These are phyloP conservation scores for Pomatostomus ruficeps DNA, from an alignment of 2,113 vertebrate genomes.

Conservation along the genomic window DNA sequence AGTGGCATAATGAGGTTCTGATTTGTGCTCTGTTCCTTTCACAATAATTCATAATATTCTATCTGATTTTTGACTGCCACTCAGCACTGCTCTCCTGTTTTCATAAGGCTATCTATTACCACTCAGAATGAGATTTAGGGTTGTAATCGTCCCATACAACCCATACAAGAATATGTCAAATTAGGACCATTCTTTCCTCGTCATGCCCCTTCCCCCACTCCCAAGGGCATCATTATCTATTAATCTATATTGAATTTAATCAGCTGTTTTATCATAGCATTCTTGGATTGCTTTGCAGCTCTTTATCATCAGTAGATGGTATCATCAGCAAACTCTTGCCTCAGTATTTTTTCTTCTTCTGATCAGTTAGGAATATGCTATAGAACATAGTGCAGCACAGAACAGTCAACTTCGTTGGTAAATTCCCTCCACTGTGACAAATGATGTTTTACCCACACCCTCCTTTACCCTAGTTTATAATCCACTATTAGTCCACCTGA, in stretches of 20 bases:
- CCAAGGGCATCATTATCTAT: conserved; percentile 6
- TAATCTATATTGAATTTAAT: conserved; percentile 19
- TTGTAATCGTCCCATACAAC: not conserved
- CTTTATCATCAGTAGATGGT: not conserved
- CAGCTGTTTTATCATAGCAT: conserved; percentile 19
- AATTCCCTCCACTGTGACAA: not conserved
- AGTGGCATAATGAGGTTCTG: conserved; percentile 37
- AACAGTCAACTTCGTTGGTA: not conserved
- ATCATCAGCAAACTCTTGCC: not conserved
- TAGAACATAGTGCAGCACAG: not conserved
- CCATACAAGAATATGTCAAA: not conserved
- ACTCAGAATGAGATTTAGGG: conserved; percentile 28
- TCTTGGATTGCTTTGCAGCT: not conserved
- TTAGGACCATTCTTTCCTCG: not conserved
- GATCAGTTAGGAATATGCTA: not conserved
- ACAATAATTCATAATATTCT: conserved; percentile 23
- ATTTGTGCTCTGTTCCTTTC: conserved; percentile 34
- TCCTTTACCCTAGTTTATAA: not conserved
- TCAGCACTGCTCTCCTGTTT: not conserved
- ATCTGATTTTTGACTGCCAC: conserved; percentile 8
- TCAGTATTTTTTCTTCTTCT: not conserved
- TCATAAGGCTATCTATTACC: conserved; percentile 35
- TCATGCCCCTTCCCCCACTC: not conserved
- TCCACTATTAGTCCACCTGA: not conserved
- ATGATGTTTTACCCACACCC: not conserved